Evolutionary conservation across 2,888 invertebrate genomes (phyloP).

Genomic region (Drosophila putrida): DNA sequence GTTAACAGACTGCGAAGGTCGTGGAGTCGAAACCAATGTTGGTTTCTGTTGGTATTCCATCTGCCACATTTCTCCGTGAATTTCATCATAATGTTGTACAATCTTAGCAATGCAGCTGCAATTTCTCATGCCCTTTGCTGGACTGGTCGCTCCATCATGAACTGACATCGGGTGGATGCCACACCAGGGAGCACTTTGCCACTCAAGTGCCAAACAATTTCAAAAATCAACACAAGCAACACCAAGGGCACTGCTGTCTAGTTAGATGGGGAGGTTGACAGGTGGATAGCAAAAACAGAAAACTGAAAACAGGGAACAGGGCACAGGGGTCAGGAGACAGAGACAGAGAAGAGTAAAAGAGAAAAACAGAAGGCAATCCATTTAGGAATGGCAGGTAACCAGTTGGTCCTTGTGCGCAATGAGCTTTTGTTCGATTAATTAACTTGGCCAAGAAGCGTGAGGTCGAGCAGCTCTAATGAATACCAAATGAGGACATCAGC

Average conservation of each 20-base stretch:
- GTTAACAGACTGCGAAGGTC: conserved; percentile 33
- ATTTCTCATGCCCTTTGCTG: conserved; percentile 51
- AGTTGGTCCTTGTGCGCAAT: conserved; percentile 35
- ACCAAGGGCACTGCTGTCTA: conserved; percentile 34
- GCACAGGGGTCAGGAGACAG: neutral
- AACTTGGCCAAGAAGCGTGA: conserved; percentile 64
- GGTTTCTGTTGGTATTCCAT: conserved; percentile 32
- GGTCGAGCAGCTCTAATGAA: conserved; percentile 68
- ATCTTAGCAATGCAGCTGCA: conserved; percentile 54
- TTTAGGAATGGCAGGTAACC: conserved; percentile 40
- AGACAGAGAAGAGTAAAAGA: conserved; percentile 1
- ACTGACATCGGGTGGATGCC: conserved; percentile 51
- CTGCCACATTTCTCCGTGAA: conserved; percentile 4
- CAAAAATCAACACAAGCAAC: conserved; percentile 70
- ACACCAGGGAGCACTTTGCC: conserved; percentile 70
- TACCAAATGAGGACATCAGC: conserved; percentile 75
- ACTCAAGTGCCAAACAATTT: conserved; percentile 79
- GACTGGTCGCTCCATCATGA: conserved; percentile 44
- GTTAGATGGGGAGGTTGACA: neutral
- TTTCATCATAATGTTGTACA: conserved; percentile 31
- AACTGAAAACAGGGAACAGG: too few species aligned
- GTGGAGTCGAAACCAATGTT: conserved; percentile 25
- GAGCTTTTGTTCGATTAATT: conserved; percentile 75
- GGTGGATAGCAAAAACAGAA: neutral
- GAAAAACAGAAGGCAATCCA: conserved; percentile 58